phyloP scores from a whole-genome alignment of 2,888 invertebrate genomes.

The Agonopterix arenella region DNA sequence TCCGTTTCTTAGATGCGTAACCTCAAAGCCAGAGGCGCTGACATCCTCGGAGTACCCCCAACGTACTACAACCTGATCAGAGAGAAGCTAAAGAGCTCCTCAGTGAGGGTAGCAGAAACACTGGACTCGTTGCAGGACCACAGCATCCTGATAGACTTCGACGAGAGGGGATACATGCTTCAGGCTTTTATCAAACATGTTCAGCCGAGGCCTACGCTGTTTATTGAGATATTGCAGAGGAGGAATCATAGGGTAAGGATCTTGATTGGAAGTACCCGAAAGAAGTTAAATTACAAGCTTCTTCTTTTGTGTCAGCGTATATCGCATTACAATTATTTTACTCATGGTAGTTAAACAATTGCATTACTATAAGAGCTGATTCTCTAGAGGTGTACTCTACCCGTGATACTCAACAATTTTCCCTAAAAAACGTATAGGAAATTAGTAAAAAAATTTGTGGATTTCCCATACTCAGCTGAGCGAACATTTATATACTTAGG shows the following conservation, averaged over 20 bases:
- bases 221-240: conserved; percentile 96
- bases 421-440: too few relatives aligned
- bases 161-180: conserved; percentile 96
- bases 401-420: too few relatives aligned
- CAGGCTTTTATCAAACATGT: conserved; percentile 97
- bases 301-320: too few relatives aligned
- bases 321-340: too few relatives aligned
- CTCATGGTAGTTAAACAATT: too few relatives aligned
- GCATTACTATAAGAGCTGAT: too few relatives aligned
- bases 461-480: too few relatives aligned
- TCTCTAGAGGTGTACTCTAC: too few relatives aligned
- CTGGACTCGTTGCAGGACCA: conserved; percentile 87
- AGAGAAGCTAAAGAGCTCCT: conserved; percentile 84
- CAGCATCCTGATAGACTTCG: conserved; percentile 96
- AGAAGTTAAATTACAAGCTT: too few relatives aligned
- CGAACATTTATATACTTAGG: too few relatives aligned
- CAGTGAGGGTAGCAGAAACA: conserved; percentile 82
- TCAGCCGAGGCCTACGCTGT: conserved; percentile 96
- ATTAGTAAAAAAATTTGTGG: too few relatives aligned
- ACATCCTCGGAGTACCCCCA: conserved; percentile 92
- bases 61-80: conserved; percentile 91
- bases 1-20: conserved; percentile 75
- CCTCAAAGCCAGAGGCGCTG: conserved; percentile 87
- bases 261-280: background rate
- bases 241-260: conserved; percentile 89